Percentiles rank a stretch among this genome's conserved stretches.
These are phyloP conservation scores for Carassius carassius DNA, from an alignment of 2,113 vertebrate genomes.

Conservation along the genomic window DNA sequence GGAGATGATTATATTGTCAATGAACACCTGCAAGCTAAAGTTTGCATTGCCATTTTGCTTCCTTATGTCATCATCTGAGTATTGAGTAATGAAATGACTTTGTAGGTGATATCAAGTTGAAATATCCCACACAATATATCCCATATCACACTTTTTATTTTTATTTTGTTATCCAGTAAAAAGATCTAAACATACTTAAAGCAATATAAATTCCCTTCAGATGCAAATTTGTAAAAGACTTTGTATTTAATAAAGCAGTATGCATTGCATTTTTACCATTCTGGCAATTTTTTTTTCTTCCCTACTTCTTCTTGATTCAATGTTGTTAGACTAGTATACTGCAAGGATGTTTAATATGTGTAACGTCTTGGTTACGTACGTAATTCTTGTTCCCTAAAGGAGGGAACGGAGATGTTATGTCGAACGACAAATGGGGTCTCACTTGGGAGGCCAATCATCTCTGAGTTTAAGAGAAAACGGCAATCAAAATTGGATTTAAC, in stretches of 20 bases:
- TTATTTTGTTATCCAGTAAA: too few relatives aligned
- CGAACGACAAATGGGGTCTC: too few relatives aligned
- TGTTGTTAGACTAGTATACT: background rate
- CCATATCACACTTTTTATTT: too few relatives aligned
- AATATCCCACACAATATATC: background rate
- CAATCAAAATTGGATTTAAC: too few relatives aligned
- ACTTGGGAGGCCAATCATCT: too few relatives aligned
- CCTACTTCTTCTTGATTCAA: background rate
- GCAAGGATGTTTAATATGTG: background rate
- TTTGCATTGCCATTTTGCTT: background rate
- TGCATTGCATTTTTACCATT: background rate
- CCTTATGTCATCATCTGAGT: background rate
- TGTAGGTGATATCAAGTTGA: background rate
- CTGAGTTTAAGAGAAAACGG: too few relatives aligned
- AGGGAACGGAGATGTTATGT: too few relatives aligned
- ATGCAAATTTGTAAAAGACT: background rate
- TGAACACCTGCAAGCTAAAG: background rate
- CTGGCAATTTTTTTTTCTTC: background rate
- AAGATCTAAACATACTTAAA: background rate
- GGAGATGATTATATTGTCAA: background rate
- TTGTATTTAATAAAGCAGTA: background rate
- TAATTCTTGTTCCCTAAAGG: too few relatives aligned
- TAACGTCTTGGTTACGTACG: too few relatives aligned
- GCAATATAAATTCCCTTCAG: background rate
- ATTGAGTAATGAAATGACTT: background rate